Evolutionary conservation across 2,888 invertebrate genomes (phyloP).

Genomic region (Lasioglossum leucozonium): DNA sequence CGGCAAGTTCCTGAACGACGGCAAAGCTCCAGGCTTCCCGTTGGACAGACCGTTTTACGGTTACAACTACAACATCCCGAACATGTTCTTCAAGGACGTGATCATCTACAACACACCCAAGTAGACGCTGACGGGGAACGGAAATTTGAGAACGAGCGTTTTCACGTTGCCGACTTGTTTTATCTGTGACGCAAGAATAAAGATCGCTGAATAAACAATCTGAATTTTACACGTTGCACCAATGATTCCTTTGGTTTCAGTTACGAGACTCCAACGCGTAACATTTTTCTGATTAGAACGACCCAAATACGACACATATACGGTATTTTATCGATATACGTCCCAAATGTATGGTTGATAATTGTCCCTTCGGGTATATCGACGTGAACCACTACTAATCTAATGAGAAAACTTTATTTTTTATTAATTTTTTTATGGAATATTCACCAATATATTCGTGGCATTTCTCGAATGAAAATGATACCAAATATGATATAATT

Average conservation of each 20-base stretch:
- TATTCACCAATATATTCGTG: no score
- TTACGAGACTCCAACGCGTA: background rate
- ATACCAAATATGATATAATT: no score
- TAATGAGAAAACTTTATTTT: no score
- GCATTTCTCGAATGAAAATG: no score
- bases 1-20: conserved; percentile 83
- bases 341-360: no score
- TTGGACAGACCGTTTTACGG: conserved; percentile 86
- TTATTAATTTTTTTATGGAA: no score
- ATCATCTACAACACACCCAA: conserved; percentile 85
- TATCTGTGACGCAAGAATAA: background rate
- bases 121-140: conserved; percentile 7
- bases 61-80: conserved; percentile 86
- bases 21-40: conserved; percentile 87
- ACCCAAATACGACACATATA: no score
- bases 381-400: no score
- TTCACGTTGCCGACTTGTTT: background rate
- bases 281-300: background rate
- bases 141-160: background rate
- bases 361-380: no score
- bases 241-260: background rate
- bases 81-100: conserved; percentile 88
- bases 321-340: no score
- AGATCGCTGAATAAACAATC: conserved; percentile 56
- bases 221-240: conserved; percentile 22